Base-by-base conservation (phyloP, 2,113 vertebrate species). In the Vombatus ursinus region DNA sequence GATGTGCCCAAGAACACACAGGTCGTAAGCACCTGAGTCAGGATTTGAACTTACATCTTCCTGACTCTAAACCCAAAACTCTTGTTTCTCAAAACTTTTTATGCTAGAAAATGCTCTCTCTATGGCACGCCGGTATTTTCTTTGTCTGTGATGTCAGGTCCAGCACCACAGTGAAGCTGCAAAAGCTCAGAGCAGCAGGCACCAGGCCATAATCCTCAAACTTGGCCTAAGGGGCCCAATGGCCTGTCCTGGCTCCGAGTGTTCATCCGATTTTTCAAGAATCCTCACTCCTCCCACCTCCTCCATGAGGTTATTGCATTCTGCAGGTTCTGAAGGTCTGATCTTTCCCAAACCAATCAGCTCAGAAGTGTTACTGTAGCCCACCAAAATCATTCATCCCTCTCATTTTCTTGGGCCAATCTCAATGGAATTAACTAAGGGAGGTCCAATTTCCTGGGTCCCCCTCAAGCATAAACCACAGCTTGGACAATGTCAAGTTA, bases 21-120 rank as follows among this genome's bases (percentile, higher is more conserved):
- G 16, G 5, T 22, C 3, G 11, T 16, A n/a, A 84, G 37, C 8
- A n/a, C 5, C 5, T 8, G 2, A 44, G 68, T 19, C 4, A 19
- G 16, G 16, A 84, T 22, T 84, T 44, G n/a, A 44, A 44, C 61
- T 84, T 14, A 44, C 1, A 37, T n/a, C 37, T 84, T 84, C 37
- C 16, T 22, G 68, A 84, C 68, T 84, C 92, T 53, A n/a, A 93
- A 26, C 52, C 90, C 94, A 95, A 44, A 94, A 89, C 95, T 95
- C 49, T 96, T 96, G 50, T 61, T 49, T 93, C 0, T 57, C 6
- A 52, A 95, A 93, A 91, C 26, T 3, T 52, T 91, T 51, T 77
- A 53, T 94, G 93, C 24, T 52, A 92, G 53, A 44, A 84, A 84
- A 84, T 84, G 68, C 16, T 44, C 68, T 53, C 95, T 95, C 94